Evolutionary conservation across 2,797 vertebrate genomes (phyloP), one percentile per base, ranked within the genome.

Genomic region (Scolopax bukidnonensis): DNA sequence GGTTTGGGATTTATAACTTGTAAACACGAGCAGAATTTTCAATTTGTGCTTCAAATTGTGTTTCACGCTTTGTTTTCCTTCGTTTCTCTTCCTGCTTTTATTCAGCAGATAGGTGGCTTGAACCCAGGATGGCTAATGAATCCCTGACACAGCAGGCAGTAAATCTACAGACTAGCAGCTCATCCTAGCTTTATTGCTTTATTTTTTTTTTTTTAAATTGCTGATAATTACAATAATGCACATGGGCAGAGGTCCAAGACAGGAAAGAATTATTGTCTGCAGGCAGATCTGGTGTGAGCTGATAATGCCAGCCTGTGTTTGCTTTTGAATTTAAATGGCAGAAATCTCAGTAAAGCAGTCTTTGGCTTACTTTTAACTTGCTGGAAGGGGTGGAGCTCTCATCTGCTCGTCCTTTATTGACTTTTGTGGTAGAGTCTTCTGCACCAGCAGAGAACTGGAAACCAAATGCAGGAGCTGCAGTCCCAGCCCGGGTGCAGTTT

Each of bases 161-260:
- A 94, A 95, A 95, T 96, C 94, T 93, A 89, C 96, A 86, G 78
- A 82, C 87, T 18, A 96, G 91, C 89, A 92, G 92, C 91, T 96
- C 95, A 89, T 96, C 95, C 94, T 83, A 74, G 92, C 83, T 95
- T 97, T 97, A 97, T 96, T 98, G 96, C 96, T 97, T 96, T 97
- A 95, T 97, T 97, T 97, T 36, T 93, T 97, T 97, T 97, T 97
- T 97, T 97, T 95, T 23, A 93, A 97, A 97, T 96, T 97, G 97
- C 97, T 97, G 96, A 96, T 98, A 97, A 98, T 98, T 98, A 97
- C 96, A 98, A 93, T 97, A 98, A 98, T 97, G 97, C 93, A 94
- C 89, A 57, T 32, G 95, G 98, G 97, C 98, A 93, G 50, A 41
- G 84, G 86, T 93, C 97, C 98, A 98, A 97, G 96, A 84, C 97